These are phyloP conservation scores for Pseudanteris insignis DNA, from an alignment of 2,888 invertebrate genomes.

Conservation along the genomic window DNA sequence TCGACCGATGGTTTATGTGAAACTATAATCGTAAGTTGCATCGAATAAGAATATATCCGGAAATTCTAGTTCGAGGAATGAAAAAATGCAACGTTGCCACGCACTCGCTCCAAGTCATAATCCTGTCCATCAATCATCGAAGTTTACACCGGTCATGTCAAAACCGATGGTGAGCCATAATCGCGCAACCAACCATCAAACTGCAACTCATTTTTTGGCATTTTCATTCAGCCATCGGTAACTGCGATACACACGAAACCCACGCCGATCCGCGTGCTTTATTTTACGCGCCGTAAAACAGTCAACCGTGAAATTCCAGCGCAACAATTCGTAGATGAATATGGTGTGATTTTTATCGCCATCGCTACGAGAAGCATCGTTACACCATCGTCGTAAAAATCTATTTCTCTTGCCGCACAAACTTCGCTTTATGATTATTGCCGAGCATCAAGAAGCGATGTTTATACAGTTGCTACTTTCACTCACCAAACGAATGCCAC, in stretches of 20 bases:
- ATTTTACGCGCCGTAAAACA: conserved; percentile 29
- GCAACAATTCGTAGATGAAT: conserved; percentile 28
- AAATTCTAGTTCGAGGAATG: too few species aligned
- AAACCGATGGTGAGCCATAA: not conserved
- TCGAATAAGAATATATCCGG: too few species aligned
- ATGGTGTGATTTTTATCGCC: conserved; percentile 32
- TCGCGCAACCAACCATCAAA: not conserved
- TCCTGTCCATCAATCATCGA: too few species aligned
- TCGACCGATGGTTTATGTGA: too few species aligned
- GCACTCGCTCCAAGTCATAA: too few species aligned
- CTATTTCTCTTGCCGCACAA: not conserved
- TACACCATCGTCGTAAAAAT: conserved; percentile 26
- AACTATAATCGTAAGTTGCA: too few species aligned
- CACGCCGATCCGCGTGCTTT: conserved; percentile 4
- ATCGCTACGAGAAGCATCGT: conserved; percentile 16
- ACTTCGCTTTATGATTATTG: conserved; percentile 44
- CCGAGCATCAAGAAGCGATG: conserved; percentile 36
- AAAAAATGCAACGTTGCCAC: too few species aligned
- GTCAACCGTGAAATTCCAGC: conserved; percentile 25
- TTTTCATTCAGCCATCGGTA: conserved; percentile 1
- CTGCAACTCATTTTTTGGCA: not conserved
- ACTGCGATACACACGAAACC: not conserved
- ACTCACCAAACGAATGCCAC: conserved; percentile 32
- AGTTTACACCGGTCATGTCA: too few species aligned
- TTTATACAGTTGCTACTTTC: conserved; percentile 46